Base-by-base conservation (phyloP, 2,797 vertebrate species). In the Coregonus sp. region DNA sequence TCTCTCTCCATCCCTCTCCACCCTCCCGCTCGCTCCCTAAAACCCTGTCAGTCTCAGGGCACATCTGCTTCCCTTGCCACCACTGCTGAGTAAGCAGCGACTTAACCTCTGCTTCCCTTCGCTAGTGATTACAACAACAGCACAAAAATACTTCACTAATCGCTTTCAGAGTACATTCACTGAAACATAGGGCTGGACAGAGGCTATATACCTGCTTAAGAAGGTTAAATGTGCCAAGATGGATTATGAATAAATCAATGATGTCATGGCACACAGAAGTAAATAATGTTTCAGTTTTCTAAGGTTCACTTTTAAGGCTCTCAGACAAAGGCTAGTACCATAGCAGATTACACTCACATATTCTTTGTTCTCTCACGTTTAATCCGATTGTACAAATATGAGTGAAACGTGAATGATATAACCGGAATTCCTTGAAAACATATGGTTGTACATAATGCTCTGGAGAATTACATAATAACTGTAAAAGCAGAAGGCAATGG, bases 1-100 rank as follows among this genome's bases (percentile, higher is more conserved):
- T 11, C 54, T 59, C 29, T 29, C 33, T 9, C 54, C 1, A 65
- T 14, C 14, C 1, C 0, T 40, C 76, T 83, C 70, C 25, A 4
- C 4, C 6, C 54, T 37, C 31, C 35, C n/a, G 9, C 33, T 47
- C 67, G 7, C 75, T 37, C 0, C 50, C 75, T 84, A 68, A 83
- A 86, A 85, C 82, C 82, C 80, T 80, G 84, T 78, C 84, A 78
- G 84, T 80, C 84, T 85, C 77, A 73, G 75, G 9, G 78, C 85
- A 89, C 90, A 91, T 93, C 87, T 90, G 90, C 87, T 90, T 90
- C 85, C 89, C 81, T 69, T 73, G 63, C 31, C 80, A 68, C 77
- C 78, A 76, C 72, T 88, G 91, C 92, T 90, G 89, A 90, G 84
- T 86, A 85, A 89, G 86, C 89, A 80, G 50, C 40, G 65, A 71